Conservation (phyloP, 1,140 invertebrate species). For the Ceratina japonica region DNA sequence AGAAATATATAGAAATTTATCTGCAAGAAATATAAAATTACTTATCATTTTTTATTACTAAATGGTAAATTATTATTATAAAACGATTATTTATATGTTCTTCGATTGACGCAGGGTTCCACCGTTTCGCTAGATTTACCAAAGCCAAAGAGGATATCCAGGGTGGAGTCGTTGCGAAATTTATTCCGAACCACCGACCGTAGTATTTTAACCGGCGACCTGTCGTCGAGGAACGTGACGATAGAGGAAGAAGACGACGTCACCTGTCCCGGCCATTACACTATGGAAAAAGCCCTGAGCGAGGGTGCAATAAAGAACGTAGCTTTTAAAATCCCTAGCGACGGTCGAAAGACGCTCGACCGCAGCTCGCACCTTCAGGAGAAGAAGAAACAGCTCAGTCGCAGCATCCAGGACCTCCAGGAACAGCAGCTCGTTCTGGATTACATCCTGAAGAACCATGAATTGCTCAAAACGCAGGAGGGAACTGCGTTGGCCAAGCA, state of each 20-base stretch:
- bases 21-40: too few relatives aligned
- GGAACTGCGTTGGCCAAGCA: constrained; percentile 56
- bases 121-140: constrained; percentile 47
- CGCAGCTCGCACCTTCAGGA: constrained; percentile 46
- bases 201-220: constrained; percentile 49
- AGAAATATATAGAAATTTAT: too few relatives aligned
- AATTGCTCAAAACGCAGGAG: constrained; percentile 64
- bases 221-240: constrained; percentile 54
- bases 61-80: too few relatives aligned
- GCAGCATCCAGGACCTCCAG: constrained; percentile 72
- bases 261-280: constrained; percentile 53
- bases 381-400: constrained; percentile 68
- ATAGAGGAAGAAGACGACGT: constrained; percentile 67
- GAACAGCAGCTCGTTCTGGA: constrained; percentile 68
- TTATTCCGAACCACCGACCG: constrained; percentile 74
- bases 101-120: constrained; percentile 21
- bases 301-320: constrained; percentile 67
- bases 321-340: not conserved
- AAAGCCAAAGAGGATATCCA: constrained; percentile 78
- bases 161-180: constrained; percentile 82
- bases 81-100: not conserved
- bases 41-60: too few relatives aligned
- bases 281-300: constrained; percentile 74
- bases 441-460: constrained; percentile 69
- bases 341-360: not conserved